Evolutionary conservation across 2,797 vertebrate genomes (phyloP).

Genomic region (Darevskia nairensis): DNA sequence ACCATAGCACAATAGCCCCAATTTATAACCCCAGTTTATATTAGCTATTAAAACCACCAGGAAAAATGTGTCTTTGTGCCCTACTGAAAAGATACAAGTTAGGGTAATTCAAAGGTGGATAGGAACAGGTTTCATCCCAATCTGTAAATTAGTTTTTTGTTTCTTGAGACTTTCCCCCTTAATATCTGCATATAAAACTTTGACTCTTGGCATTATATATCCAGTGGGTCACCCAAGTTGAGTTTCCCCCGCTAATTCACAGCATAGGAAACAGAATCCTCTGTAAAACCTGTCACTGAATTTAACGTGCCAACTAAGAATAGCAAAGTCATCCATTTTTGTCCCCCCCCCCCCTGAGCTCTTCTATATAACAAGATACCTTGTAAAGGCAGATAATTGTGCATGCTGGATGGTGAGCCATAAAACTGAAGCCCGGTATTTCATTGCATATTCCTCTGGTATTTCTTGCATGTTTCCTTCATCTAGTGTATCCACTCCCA

Average conservation of each 20-base stretch:
- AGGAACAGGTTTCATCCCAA: neutral
- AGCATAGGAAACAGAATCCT: neutral
- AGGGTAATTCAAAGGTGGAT: neutral
- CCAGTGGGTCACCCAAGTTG: neutral
- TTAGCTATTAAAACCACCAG: too few relatives aligned
- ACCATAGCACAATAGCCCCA: too few relatives aligned
- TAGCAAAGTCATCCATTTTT: neutral
- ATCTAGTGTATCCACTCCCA: slow-evolving; percentile 54
- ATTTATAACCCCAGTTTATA: too few relatives aligned
- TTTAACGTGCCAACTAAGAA: neutral
- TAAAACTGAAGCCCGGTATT: neutral
- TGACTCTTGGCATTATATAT: neutral
- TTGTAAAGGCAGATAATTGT: neutral
- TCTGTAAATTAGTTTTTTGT: neutral
- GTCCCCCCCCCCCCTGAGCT: neutral
- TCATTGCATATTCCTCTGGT: slow-evolving; percentile 49
- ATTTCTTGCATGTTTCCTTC: slow-evolving; percentile 45
- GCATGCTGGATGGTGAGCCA: neutral
- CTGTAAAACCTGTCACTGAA: neutral
- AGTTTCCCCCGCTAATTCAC: neutral
- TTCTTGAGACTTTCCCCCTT: neutral
- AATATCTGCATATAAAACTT: neutral
- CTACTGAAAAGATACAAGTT: too few relatives aligned
- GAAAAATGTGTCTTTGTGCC: too few relatives aligned
- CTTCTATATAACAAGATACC: neutral